Percentiles rank a stretch among this genome's conserved stretches.
phyloP scores from a whole-genome alignment of 2,113 vertebrate species.

The Atractosteus spatula region DNA sequence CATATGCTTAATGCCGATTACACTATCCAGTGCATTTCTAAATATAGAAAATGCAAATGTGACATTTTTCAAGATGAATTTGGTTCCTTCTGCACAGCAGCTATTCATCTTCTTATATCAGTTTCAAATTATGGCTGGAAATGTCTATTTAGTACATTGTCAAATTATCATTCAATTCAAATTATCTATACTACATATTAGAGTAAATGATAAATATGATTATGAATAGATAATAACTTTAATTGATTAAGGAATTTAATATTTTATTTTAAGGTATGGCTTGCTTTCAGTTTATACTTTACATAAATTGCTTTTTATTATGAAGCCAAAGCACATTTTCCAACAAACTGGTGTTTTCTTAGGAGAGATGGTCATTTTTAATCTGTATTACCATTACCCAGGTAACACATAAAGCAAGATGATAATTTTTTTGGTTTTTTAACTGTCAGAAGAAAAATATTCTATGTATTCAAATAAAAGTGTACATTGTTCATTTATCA shows the following conservation, averaged over 20 bases:
- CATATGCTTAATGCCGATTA: neutral
- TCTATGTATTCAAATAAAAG: no score
- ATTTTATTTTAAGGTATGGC: neutral
- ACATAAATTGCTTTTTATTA: no score
- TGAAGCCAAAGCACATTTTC: neutral
- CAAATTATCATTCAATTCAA: neutral
- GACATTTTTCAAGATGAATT: conserved; percentile 2
- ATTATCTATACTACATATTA: neutral
- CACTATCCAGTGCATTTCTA: neutral
- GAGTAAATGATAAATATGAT: neutral
- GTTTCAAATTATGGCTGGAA: neutral
- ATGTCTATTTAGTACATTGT: neutral
- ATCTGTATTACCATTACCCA: neutral
- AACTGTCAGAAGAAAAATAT: no score
- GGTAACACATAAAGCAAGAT: neutral
- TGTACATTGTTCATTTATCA: no score
- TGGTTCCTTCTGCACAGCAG: neutral
- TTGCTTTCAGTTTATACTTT: neutral
- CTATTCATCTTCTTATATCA: neutral
- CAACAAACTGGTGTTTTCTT: neutral
- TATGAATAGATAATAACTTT: neutral
- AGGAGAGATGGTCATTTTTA: no score
- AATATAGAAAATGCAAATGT: conserved; percentile 7
- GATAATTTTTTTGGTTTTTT: no score
- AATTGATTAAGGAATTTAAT: neutral